Conservation (phyloP, 2,797 vertebrate species). For the Notoglanidium macrostoma region DNA sequence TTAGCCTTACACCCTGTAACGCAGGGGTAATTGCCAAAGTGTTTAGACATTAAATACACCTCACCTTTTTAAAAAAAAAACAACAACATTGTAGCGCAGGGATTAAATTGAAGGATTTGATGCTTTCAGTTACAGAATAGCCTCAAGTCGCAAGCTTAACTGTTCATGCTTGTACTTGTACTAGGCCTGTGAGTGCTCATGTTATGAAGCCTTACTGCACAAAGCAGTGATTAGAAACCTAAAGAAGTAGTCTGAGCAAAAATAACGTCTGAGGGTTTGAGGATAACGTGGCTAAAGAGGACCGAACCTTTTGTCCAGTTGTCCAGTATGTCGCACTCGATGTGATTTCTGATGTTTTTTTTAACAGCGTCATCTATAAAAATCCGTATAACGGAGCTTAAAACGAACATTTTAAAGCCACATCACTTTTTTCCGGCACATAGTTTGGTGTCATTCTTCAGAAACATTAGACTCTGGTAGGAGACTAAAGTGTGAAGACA, state of each 20-base stretch:
- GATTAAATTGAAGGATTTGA: constrained; percentile 6
- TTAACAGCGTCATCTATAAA: neutral
- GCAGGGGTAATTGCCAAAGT: neutral
- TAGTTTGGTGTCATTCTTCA: neutral
- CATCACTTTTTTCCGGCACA: neutral
- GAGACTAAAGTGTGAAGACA: neutral
- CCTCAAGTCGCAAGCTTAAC: neutral
- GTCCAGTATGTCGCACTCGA: neutral
- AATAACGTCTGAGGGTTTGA: neutral
- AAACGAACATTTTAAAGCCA: neutral
- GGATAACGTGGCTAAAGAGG: neutral
- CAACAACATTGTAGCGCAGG: neutral
- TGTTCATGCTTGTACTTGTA: constrained; percentile 19
- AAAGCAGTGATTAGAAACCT: too few relatives aligned
- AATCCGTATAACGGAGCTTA: neutral
- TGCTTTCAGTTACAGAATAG: neutral
- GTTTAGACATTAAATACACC: neutral
- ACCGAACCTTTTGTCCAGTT: neutral
- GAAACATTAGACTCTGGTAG: neutral
- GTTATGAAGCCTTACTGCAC: neutral
- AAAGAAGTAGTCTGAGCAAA: neutral
- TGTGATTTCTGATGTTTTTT: neutral
- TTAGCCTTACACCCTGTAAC: neutral
- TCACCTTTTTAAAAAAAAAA: neutral
- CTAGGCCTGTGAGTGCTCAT: neutral